Evolutionary conservation across 2,113 vertebrate genomes (phyloP).

Genomic region (Labrus mixtus): DNA sequence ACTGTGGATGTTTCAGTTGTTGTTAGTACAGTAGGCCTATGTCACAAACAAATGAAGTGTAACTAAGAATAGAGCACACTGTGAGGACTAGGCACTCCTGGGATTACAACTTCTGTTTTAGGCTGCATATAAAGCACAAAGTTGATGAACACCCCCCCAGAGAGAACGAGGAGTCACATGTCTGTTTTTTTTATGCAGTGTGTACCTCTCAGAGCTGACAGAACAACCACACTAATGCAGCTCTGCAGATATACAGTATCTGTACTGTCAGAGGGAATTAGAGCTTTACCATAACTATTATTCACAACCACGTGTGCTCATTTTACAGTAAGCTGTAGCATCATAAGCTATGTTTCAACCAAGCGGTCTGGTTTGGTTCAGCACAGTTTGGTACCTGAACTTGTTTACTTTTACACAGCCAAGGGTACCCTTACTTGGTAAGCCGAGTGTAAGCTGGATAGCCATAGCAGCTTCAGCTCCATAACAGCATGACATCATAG

Average conservation of each 20-base stretch:
- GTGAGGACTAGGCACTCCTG: constrained; percentile 53
- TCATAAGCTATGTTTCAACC: constrained; percentile 65
- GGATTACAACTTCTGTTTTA: constrained; percentile 60
- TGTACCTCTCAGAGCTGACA: constrained; percentile 3
- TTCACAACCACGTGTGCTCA: background rate
- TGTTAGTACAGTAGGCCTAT: constrained; percentile 22
- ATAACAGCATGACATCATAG: too few species aligned
- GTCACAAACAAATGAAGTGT: constrained; percentile 53
- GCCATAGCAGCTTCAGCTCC: too few species aligned
- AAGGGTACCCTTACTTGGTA: too few species aligned
- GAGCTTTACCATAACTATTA: constrained; percentile 11
- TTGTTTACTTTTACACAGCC: too few species aligned
- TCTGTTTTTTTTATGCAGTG: background rate
- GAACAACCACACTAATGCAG: constrained; percentile 7
- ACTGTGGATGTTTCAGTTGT: background rate
- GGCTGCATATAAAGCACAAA: constrained; percentile 44
- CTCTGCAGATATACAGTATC: constrained; percentile 10
- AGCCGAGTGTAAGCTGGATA: too few species aligned
- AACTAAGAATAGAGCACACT: constrained; percentile 43
- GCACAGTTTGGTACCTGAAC: too few species aligned
- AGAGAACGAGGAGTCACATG: constrained; percentile 21
- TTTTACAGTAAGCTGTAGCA: background rate
- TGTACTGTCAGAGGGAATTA: constrained; percentile 31
- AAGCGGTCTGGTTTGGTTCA: constrained; percentile 81
- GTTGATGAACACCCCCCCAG: background rate